Base-by-base conservation (phyloP, 53 echinoderm and acorn worm genomes). In the Holothuria scabra region DNA sequence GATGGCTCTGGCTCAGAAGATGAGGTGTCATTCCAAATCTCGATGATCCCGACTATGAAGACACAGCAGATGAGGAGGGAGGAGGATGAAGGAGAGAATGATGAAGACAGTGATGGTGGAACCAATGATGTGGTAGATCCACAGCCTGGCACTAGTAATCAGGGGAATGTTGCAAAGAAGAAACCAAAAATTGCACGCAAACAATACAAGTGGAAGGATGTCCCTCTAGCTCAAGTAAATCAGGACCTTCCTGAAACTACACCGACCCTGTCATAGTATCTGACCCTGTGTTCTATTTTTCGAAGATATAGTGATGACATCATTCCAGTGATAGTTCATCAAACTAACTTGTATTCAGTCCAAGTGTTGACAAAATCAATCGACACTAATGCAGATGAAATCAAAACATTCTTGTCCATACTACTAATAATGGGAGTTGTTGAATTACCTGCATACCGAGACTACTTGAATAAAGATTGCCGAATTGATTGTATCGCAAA, bases 321-420 rank as follows among this genome's bases (percentile, higher is more conserved):
- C 66, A 66, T 66, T 26, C 5, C 22, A 66, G 28, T 66, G 66
- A 66, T 66, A 66, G 66, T 66, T 3, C 28, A 66, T 26, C 66
- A 66, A 66, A 66, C 66, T 66, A 66, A 66, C 66, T 66, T 66
- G 66, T 66, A 66, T 66, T 66, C 66, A 24, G 66, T 66, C 66
- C 66, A 66, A 66, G 4, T 26, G 28, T 26, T 66, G 66, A 26
- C 24, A 11, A 66, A 23, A 66, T 66, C 66, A 11, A 11, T n/a
- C 25, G 66, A 66, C 66, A 66, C 66, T 4, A 66, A 66, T 66
- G 28, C 22, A 66, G 66, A 66, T 24, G 66, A 66, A 26, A 66
- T 66, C 5, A n/a, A 66, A 66, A 66, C 66, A 66, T 66, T 66
- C 28, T 66, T 66, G 31, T 66, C 66, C 24, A 66, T 66, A 2